These are phyloP conservation scores for Cnemophilus loriae DNA, from an alignment of 2,113 vertebrate species.

Conservation along the genomic window DNA sequence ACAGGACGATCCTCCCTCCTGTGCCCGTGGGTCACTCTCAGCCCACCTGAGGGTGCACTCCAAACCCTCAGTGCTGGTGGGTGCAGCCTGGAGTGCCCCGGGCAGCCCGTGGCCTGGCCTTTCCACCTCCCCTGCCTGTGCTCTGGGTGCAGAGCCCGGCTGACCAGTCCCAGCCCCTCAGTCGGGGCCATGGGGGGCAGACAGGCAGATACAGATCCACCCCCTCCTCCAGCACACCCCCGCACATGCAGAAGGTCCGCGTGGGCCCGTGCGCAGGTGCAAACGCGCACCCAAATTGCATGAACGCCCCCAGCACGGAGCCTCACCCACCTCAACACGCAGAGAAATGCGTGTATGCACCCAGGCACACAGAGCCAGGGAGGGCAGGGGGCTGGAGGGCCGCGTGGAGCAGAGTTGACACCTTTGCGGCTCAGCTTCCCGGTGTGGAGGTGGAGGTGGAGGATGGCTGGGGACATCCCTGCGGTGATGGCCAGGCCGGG, in stretches of 20 bases:
- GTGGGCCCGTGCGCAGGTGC: rapidly evolving
- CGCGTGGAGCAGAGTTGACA: neutral
- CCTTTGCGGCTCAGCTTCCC: neutral
- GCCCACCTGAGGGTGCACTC: rapidly evolving
- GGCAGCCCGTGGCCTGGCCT: neutral
- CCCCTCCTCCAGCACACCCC: neutral
- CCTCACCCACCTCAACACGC: rapidly evolving
- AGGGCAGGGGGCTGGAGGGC: neutral
- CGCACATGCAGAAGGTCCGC: neutral
- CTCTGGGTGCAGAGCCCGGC: neutral
- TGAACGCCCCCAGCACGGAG: rapidly evolving
- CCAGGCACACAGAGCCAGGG: neutral
- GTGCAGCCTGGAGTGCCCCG: neutral
- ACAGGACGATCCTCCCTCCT: rapidly evolving
- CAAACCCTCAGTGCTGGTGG: rapidly evolving
- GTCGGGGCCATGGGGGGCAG: rapidly evolving
- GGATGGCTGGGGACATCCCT: neutral
- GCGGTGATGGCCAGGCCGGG: neutral
- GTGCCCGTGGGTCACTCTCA: neutral
- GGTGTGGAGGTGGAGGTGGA: neutral
- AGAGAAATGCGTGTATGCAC: neutral
- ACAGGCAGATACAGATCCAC: no score
- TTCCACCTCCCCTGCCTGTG: rapidly evolving
- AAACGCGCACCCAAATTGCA: neutral
- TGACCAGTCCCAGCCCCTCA: no score